Base-by-base conservation (phyloP, 1,140 invertebrate genomes). In the Aphaenogaster floridana region DNA sequence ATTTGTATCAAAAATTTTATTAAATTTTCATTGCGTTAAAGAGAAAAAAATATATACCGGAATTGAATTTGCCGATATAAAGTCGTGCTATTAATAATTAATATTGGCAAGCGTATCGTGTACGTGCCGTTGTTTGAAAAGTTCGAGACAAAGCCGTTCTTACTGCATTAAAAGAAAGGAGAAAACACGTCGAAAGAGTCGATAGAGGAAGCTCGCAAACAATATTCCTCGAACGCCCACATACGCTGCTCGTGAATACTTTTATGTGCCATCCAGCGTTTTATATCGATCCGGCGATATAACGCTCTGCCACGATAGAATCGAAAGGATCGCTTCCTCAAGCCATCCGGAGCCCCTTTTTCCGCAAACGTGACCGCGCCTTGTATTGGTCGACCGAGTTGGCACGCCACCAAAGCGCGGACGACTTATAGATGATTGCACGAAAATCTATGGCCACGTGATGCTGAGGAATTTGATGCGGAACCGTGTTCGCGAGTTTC, bases 381-480 rank as follows among this genome's bases (percentile, higher is more conserved):
- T 78, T 52, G 36, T 52, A 86, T 42, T 52, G 52, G 11, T 13
- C 57, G 69, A 80, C 69, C 87, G 83, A 89, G 71, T 86, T 89
- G 87, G 87, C 77, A 15, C 17, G 52, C 6, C 28, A 61, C 87
- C 88, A 89, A 54, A 36, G 71, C 17, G 15, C n/a, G 59, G 11
- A 68, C n/a, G 39, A n/a, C 36, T 45, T 63, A 28, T 28, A 28
- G 50, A 68, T 79, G n/a, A 4, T 36, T 57, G 39, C 42, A 36
- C 48, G 52, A 69, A 76, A 87, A 66, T 88, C 36, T 28, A 86
- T 72, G 59, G 52, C n/a, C 50, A 21, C n/a, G 7, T 15, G 28
- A 69, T 69, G 13, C 36, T 28, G 39, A 77, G 36, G 0, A 34
- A 17, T 66, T 64, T 36, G 21, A 69, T 13, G 6, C 15, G 72